These are phyloP conservation scores for Orussus abietinus DNA, from an alignment of 1,140 invertebrate genomes.

Conservation along the genomic window DNA sequence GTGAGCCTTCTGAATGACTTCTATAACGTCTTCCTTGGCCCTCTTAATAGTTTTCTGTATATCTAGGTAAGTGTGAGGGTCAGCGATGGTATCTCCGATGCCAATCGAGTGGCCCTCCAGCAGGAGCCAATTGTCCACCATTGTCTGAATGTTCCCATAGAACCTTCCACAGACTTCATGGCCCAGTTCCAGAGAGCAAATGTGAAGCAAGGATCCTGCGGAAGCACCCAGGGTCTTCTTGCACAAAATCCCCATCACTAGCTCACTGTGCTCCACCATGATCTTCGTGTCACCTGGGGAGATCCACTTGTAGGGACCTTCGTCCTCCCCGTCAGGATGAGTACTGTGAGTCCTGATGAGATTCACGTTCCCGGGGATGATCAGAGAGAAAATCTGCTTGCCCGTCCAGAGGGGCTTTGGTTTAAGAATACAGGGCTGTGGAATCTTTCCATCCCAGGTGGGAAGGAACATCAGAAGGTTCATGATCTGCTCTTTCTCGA, in stretches of 20 bases:
- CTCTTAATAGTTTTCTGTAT: constrained; percentile 98
- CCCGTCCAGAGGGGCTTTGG: constrained; percentile 98
- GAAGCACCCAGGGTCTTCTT: constrained; percentile 97
- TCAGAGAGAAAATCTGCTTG: constrained; percentile 96
- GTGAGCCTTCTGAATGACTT: constrained; percentile 99
- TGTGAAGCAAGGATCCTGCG: constrained; percentile 94
- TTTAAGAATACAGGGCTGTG: constrained; percentile 96
- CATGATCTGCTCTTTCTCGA: constrained; percentile 98
- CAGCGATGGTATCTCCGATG: constrained; percentile 99
- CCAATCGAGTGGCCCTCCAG: constrained; percentile 97
- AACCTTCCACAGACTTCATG: constrained; percentile 96
- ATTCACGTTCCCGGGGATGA: constrained; percentile 98
- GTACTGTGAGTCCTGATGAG: constrained; percentile 97
- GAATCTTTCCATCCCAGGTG: constrained; percentile 98
- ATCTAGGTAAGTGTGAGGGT: constrained; percentile 96
- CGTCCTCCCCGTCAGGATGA: constrained; percentile 99
- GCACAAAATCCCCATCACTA: constrained; percentile 97
- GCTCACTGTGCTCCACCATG: constrained; percentile 96
- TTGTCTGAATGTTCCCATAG: constrained; percentile 99
- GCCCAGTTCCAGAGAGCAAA: constrained; percentile 95
- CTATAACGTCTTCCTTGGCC: constrained; percentile 99
- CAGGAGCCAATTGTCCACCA: constrained; percentile 98
- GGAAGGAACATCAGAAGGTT: constrained; percentile 98
- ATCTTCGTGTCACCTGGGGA: constrained; percentile 99
- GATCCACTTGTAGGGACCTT: constrained; percentile 98